Evolutionary conservation across 2,113 vertebrate species (phyloP).

Genomic region (Lota lota): DNA sequence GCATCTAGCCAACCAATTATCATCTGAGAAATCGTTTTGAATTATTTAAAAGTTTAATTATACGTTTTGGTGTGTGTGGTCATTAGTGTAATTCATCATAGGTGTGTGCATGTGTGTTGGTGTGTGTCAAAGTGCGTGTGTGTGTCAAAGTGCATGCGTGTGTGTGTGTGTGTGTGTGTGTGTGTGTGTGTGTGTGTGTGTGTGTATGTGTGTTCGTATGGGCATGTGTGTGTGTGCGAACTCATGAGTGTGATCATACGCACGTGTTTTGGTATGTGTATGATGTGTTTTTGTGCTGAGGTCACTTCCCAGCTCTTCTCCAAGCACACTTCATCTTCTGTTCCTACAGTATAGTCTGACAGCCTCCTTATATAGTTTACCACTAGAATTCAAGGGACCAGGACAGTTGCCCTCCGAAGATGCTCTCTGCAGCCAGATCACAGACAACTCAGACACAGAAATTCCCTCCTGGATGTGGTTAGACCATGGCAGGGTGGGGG

Average conservation of each 20-base stretch:
- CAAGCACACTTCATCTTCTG: slow-evolving; percentile 11
- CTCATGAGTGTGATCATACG: slow-evolving; percentile 7
- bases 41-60: background rate
- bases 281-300: slow-evolving; percentile 10
- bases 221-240: background rate
- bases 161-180: slow-evolving; percentile 13
- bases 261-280: background rate
- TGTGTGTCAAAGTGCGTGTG: background rate
- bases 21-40: slow-evolving; percentile 40
- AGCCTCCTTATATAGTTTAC: background rate
- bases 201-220: background rate
- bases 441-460: background rate
- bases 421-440: slow-evolving; percentile 19
- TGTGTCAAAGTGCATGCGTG: slow-evolving; percentile 8
- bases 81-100: background rate
- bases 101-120: background rate
- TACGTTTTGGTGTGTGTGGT: background rate
- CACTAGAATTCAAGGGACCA: slow-evolving; percentile 18
- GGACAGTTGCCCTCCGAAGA: slow-evolving; percentile 11
- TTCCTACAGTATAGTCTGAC: background rate
- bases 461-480: no score
- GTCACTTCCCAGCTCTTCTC: slow-evolving; percentile 20
- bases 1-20: no score
- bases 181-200: background rate
- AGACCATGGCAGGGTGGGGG: no score